Evolutionary conservation across 2,797 vertebrate species (phyloP).

Genomic region (Coccyzus lansbergi): DNA sequence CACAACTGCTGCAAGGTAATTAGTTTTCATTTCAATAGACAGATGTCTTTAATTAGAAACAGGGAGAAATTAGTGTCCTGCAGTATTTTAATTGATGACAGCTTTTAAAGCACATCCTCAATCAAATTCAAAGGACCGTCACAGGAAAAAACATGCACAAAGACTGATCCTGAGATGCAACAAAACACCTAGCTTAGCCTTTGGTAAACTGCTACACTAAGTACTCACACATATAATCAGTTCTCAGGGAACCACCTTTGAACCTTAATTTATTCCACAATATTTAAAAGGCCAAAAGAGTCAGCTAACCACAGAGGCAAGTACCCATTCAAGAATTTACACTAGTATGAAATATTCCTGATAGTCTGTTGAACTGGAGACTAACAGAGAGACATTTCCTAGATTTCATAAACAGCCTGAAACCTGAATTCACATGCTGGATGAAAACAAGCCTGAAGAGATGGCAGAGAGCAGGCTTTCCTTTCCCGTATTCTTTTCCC

Average conservation of each 20-base stretch:
- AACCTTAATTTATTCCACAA: neutral
- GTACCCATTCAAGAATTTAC: neutral
- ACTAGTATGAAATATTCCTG: neutral
- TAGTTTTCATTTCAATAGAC: constrained; percentile 13
- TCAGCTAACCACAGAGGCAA: neutral
- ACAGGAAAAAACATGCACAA: neutral
- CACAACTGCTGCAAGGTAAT: neutral
- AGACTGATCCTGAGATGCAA: neutral
- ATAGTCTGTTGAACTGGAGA: neutral
- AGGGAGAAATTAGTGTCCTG: neutral
- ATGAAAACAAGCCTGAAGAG: neutral
- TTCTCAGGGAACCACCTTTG: neutral
- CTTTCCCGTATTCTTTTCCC: neutral
- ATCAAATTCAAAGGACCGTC: neutral
- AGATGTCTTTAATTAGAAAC: constrained; percentile 9
- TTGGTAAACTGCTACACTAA: neutral
- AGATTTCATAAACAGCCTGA: neutral
- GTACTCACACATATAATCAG: fast-evolving
- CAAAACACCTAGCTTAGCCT: neutral
- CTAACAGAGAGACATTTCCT: neutral
- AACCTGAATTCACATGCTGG: neutral
- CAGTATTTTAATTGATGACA: neutral
- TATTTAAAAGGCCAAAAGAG: neutral
- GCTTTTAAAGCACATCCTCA: neutral
- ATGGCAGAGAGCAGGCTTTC: neutral